Base-by-base conservation (phyloP, 2,888 invertebrate genomes). In the Neoitamus cyanurus region DNA sequence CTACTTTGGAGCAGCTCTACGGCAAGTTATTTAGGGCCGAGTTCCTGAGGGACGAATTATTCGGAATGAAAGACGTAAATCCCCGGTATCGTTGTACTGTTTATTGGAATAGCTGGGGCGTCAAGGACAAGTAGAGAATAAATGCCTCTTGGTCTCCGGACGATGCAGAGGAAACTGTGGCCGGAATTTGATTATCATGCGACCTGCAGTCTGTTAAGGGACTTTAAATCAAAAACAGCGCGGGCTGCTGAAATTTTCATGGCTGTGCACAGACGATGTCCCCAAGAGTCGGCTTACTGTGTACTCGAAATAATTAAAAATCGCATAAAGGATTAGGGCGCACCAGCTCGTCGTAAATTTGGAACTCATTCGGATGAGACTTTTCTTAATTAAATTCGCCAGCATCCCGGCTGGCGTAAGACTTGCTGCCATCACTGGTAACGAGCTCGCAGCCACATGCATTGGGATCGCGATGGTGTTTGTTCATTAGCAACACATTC, bases 41-140 rank as follows among this genome's bases (percentile, higher is more conserved):
- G 82, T 69, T 82, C 82, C 82, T 82, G 82, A 34, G 82, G 82
- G 82, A 82, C 68, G 68, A 82, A 82, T 82, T 82, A 82, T 82
- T 82, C 37, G 82, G 34, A 82, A 82, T 82, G 82, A 68, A 69
- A 82, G 82, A 82, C 82, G 37, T 82, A 69, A 82, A 82, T 82
- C 82, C 69, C 28, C 36, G n/a, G 82, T 82, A 69, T 82, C 68
- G 82, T 82, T 82, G 68, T 82, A 37, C 34, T 46, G 68, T 37
- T 82, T 82, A 82, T 82, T 82, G 82, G 82, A 82, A 82, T 68
- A 82, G 58, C 82, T 69, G 3, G 69, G 68, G 25, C 68, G 46
- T 68, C 58, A 82, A 69, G 82, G 82, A 80, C 69, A 69, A 82
- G 68, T 36, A 25, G 68, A 68, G 36, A 82, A 58, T 58, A 58